Percentiles rank a stretch among this genome's conserved stretches.
Conservation (phyloP, 2,113 vertebrate species). For the Agapornis roseicollis region DNA sequence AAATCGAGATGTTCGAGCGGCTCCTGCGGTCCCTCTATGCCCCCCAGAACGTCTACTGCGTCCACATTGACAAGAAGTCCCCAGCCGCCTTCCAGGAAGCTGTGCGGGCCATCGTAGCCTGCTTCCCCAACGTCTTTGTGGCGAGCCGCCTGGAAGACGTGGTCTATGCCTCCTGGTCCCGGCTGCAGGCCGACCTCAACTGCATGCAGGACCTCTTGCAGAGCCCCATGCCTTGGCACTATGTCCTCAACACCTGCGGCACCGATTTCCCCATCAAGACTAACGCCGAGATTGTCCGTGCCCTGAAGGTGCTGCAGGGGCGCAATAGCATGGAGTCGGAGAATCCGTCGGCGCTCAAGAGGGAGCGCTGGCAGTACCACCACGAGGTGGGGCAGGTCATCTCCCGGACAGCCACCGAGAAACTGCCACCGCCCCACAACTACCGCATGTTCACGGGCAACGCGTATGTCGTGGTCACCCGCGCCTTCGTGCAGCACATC, state of each 20-base stretch:
- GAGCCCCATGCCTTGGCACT: slow-evolving; percentile 80
- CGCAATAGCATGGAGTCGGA: slow-evolving; percentile 88
- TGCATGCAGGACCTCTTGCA: slow-evolving; percentile 88
- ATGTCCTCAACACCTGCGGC: slow-evolving; percentile 91
- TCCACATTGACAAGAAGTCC: slow-evolving; percentile 86
- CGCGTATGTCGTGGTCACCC: slow-evolving; percentile 83
- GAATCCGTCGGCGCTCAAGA: slow-evolving; percentile 66
- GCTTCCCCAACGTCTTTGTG: slow-evolving; percentile 90
- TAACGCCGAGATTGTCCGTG: slow-evolving; percentile 82
- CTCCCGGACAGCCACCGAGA: slow-evolving; percentile 32
- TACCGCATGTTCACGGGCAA: slow-evolving; percentile 85
- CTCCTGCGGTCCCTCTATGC: slow-evolving; percentile 83
- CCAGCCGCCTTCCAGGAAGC: slow-evolving; percentile 72
- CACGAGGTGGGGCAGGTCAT: slow-evolving; percentile 22
- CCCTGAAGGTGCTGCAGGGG: slow-evolving; percentile 79
- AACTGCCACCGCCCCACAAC: slow-evolving; percentile 73
- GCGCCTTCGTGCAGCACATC: slow-evolving; percentile 82
- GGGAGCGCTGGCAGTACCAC: slow-evolving; percentile 78
- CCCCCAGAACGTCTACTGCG: slow-evolving; percentile 92
- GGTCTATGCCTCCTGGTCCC: slow-evolving; percentile 88
- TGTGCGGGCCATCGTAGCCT: slow-evolving; percentile 78
- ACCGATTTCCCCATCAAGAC: slow-evolving; percentile 94
- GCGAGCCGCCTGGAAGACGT: slow-evolving; percentile 81
- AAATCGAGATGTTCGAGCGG: slow-evolving; percentile 91
- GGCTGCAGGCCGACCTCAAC: slow-evolving; percentile 92